A percentile compares a stretch with the other conserved stretches of the same genome.
Evolutionary conservation across 2,888 invertebrate species (phyloP).

Genomic region (Amphipyra berbera): DNA sequence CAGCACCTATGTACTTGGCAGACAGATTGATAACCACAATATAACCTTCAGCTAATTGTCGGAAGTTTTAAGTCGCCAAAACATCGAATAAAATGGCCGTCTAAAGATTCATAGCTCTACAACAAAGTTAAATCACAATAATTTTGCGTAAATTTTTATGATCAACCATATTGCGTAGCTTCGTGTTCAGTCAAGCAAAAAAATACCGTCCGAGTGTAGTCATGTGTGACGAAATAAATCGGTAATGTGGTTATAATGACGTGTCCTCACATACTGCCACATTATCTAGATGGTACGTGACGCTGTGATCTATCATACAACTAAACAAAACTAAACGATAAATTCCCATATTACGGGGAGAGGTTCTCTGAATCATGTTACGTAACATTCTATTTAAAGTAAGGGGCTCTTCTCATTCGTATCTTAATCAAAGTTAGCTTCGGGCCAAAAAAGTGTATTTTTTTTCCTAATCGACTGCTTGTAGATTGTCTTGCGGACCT

Average conservation of each 20-base stretch:
- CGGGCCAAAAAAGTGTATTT: too few species aligned
- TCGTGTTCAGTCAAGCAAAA: slow-evolving; percentile 37
- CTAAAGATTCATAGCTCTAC: slow-evolving; percentile 4
- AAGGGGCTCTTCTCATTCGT: too few species aligned
- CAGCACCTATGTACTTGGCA: too few species aligned
- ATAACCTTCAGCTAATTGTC: too few species aligned
- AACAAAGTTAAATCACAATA: slow-evolving; percentile 37
- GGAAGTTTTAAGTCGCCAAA: not conserved
- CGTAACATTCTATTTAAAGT: too few species aligned
- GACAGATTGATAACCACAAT: too few species aligned
- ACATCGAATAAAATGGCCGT: not conserved
- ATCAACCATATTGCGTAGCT: slow-evolving; percentile 17
- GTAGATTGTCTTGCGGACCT: too few species aligned
- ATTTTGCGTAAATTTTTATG: slow-evolving; percentile 39
- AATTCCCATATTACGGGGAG: slow-evolving; percentile 3
- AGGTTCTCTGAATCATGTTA: slow-evolving; percentile 1
- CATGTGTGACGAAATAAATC: slow-evolving; percentile 74
- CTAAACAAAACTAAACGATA: slow-evolving; percentile 20
- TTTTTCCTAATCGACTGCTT: too few species aligned
- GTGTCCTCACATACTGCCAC: slow-evolving; percentile 50
- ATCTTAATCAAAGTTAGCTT: too few species aligned
- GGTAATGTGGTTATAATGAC: slow-evolving; percentile 76
- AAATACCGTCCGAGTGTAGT: slow-evolving; percentile 55
- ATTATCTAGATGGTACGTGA: slow-evolving; percentile 39
- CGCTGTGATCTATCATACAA: slow-evolving; percentile 34